Evolutionary conservation across 1,140 invertebrate species (phyloP).

Genomic region (Lineus longissimus): DNA sequence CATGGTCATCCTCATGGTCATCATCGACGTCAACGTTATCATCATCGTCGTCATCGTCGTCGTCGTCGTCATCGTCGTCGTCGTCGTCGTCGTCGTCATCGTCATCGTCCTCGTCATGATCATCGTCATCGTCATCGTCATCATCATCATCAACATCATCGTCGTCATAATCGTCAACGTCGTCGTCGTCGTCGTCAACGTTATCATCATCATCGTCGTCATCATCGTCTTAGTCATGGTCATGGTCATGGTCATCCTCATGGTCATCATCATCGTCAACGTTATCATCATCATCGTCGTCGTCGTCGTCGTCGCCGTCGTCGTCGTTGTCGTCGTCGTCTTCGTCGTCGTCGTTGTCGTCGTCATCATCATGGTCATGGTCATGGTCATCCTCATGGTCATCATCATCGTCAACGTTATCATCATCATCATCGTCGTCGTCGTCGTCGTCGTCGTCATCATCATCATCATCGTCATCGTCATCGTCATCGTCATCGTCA

Average conservation of each 20-base stretch:
- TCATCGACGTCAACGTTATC: too few relatives aligned
- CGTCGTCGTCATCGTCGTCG: background rate
- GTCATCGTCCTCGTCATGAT: background rate
- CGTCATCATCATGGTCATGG: constrained; percentile 6
- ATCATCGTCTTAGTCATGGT: background rate
- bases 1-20: too few relatives aligned
- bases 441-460: background rate
- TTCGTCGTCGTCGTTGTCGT: constrained; percentile 6
- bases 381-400: constrained; percentile 12
- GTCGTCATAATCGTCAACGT: background rate
- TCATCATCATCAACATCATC: constrained; percentile 11
- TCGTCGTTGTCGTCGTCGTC: background rate
- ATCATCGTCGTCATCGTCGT: constrained; percentile 6
- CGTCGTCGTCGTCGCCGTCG: background rate
- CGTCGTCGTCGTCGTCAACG: background rate
- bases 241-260: constrained; percentile 9
- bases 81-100: background rate
- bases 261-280: too few relatives aligned
- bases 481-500: background rate
- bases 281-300: too few relatives aligned
- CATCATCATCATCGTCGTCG: constrained; percentile 11
- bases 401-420: constrained; percentile 15
- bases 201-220: background rate
- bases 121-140: too few relatives aligned
- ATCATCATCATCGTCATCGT: background rate